phyloP scores from a whole-genome alignment of 1,140 invertebrate species.

The Bursaphelenchus mucronatus region DNA sequence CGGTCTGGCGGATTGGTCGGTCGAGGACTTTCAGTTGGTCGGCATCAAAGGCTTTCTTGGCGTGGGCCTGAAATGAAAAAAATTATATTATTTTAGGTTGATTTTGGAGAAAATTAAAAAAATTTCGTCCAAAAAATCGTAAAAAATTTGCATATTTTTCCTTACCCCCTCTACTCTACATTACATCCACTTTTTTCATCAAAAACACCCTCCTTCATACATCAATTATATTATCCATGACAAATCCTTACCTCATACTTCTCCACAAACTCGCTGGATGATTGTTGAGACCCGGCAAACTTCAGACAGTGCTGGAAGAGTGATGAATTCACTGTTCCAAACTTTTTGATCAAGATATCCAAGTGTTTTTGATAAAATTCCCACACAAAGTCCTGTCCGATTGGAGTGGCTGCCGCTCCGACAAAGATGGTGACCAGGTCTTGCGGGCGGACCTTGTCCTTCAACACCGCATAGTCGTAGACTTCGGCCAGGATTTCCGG shows the following conservation, averaged over 20 bases:
- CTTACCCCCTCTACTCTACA: too few relatives aligned
- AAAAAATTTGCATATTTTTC: too few relatives aligned
- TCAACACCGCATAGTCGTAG: conserved; percentile 68
- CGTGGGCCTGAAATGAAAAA: too few relatives aligned
- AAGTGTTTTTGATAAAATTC: conserved; percentile 84
- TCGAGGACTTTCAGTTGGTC: conserved; percentile 29
- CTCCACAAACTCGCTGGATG: conserved; percentile 23
- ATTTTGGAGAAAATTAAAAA: too few relatives aligned
- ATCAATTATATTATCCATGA: too few relatives aligned
- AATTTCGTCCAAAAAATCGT: too few relatives aligned
- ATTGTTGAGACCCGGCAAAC: conserved; percentile 26
- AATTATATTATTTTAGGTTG: too few relatives aligned
- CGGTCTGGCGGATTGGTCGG: conserved; percentile 37
- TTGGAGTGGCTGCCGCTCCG: conserved; percentile 57
- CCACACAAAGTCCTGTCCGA: conserved; percentile 77
- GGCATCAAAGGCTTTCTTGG: conserved; percentile 18
- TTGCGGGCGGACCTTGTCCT: conserved; percentile 84
- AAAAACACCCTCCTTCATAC: too few relatives aligned
- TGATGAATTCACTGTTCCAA: conserved; percentile 42
- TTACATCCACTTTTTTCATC: too few relatives aligned
- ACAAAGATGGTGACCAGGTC: conserved; percentile 82
- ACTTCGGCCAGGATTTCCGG: conserved; percentile 67
- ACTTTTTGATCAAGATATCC: conserved; percentile 65
- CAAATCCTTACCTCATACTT: conserved; percentile 31
- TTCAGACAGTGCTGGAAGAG: conserved; percentile 53